phyloP scores from a whole-genome alignment of 2,797 vertebrate genomes.

The Peromyscus aztecus region DNA sequence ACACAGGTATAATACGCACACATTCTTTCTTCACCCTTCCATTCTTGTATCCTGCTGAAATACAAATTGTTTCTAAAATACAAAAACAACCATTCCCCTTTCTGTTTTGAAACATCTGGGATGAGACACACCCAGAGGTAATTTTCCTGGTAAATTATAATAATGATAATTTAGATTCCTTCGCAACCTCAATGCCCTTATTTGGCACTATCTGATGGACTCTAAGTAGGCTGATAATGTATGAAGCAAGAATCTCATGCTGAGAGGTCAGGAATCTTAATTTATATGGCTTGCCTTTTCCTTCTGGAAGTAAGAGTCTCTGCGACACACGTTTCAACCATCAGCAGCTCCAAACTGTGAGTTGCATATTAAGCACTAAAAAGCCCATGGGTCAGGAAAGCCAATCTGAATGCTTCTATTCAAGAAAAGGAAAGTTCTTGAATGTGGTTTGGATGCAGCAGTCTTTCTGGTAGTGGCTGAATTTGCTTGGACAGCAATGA shows the following conservation, averaged over 20 bases:
- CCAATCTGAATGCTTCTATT: not conserved
- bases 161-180: not conserved
- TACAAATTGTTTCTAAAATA: conserved; percentile 38
- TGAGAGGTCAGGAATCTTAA: not conserved
- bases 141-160: conserved; percentile 41
- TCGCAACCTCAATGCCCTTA: not conserved
- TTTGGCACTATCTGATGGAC: not conserved
- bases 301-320: not conserved
- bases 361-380: not conserved
- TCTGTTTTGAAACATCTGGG: conserved; percentile 35
- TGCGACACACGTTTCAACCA: conserved; percentile 3
- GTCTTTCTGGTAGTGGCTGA: conserved; percentile 38
- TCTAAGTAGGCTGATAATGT: not conserved
- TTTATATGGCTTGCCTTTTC: conserved; percentile 19
- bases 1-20: not conserved
- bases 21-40: not conserved
- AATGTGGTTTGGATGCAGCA: not conserved
- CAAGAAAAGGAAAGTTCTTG: not conserved
- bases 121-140: not conserved
- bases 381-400: not conserved
- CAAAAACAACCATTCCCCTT: not conserved
- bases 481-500: not conserved
- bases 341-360: not conserved
- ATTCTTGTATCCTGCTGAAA: conserved; percentile 43
- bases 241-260: not conserved